Evolutionary conservation across 2,888 invertebrate species (phyloP).

Genomic region (Hermaeophaga mercurialis): DNA sequence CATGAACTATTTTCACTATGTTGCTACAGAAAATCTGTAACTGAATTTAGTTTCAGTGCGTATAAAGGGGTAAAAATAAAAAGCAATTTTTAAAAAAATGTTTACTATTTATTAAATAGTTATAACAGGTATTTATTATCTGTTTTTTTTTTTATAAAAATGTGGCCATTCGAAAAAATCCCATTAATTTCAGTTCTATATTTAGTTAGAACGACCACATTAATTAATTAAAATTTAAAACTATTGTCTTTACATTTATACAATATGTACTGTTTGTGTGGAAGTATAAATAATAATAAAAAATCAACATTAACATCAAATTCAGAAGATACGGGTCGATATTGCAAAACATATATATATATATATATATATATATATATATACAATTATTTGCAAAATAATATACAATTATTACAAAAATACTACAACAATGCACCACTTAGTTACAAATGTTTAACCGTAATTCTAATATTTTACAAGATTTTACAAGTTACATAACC

Average conservation of each 20-base stretch:
- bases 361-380: slow-evolving; percentile 49
- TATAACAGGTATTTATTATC: slow-evolving; percentile 39
- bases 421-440: slow-evolving; percentile 51
- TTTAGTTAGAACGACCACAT: slow-evolving; percentile 33
- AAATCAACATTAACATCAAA: slow-evolving; percentile 33
- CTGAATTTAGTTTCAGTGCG: too few species aligned
- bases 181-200: slow-evolving; percentile 32
- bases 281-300: slow-evolving; percentile 32
- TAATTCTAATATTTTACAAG: slow-evolving; percentile 37
- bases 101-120: slow-evolving; percentile 42
- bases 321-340: slow-evolving; percentile 9
- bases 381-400: slow-evolving; percentile 48
- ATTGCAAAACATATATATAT: slow-evolving; percentile 39
- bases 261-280: slow-evolving; percentile 32
- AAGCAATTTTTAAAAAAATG: slow-evolving; percentile 35
- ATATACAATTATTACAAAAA: slow-evolving; percentile 53
- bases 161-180: slow-evolving; percentile 33
- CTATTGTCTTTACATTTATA: slow-evolving; percentile 40
- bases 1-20: too few species aligned
- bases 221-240: slow-evolving; percentile 32
- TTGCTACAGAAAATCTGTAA: too few species aligned
- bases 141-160: slow-evolving; percentile 33
- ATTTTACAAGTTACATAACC: slow-evolving; percentile 30
- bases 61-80: slow-evolving; percentile 23
- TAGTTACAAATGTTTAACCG: slow-evolving; percentile 33